Conservation (phyloP, 2,888 invertebrate species). For the Subacronicta megacephala region DNA sequence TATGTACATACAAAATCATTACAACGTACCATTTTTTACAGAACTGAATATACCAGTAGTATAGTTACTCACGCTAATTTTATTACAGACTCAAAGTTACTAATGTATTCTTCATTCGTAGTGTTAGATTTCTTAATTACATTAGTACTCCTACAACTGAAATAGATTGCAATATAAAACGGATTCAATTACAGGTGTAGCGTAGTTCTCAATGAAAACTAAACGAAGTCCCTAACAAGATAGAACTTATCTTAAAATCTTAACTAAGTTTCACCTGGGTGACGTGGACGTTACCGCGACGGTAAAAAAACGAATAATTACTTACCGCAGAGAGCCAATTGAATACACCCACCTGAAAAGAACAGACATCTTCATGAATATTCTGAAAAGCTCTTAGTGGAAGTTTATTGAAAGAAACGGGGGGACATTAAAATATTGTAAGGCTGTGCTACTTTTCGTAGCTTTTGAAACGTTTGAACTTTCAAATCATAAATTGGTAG, state of each 20-base stretch:
- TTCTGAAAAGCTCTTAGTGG: constrained; percentile 83
- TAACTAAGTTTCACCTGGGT: constrained; percentile 70
- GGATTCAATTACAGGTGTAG: constrained; percentile 58
- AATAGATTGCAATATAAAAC: constrained; percentile 26
- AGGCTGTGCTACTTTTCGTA: constrained; percentile 35
- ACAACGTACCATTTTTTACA: neutral
- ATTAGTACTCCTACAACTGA: constrained; percentile 8
- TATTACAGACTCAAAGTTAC: neutral
- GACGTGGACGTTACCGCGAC: constrained; percentile 40
- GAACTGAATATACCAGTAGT: neutral
- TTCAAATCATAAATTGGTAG: constrained; percentile 1
- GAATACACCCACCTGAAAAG: constrained; percentile 86
- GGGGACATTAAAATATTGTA: constrained; percentile 57
- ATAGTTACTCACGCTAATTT: neutral
- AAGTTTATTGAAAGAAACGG: constrained; percentile 83
- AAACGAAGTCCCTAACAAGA: constrained; percentile 61
- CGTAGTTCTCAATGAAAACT: constrained; percentile 63
- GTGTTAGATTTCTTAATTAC: constrained; percentile 2
- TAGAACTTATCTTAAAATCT: no score
- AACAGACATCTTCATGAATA: constrained; percentile 86
- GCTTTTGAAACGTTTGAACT: neutral
- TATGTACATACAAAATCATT: neutral
- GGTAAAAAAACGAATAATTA: constrained; percentile 66
- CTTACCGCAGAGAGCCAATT: constrained; percentile 71
- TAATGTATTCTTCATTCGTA: constrained; percentile 9